Percentiles rank a stretch among this genome's conserved stretches.
These are phyloP conservation scores for Notodonta dromedarius DNA, from an alignment of 2,888 invertebrate species.

Conservation along the genomic window DNA sequence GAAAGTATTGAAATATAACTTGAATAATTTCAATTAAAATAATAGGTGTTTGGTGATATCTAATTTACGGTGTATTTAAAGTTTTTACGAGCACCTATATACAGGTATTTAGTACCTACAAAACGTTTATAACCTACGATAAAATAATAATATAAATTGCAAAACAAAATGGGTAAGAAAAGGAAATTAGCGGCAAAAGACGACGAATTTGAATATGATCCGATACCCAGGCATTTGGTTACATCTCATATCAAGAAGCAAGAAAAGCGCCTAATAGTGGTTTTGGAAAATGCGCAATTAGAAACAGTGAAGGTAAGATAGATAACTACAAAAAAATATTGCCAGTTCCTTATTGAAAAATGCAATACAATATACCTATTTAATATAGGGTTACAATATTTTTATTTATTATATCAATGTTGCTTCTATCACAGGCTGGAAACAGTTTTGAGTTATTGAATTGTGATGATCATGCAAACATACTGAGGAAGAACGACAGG, in stretches of 20 bases:
- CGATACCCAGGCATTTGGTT: constrained; percentile 90
- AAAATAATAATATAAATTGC: no score
- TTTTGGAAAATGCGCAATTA: constrained; percentile 96
- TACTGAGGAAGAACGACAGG: constrained; percentile 93
- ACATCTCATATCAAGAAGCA: constrained; percentile 91
- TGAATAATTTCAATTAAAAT: no score
- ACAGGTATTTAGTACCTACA: no score
- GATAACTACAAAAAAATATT: not conserved
- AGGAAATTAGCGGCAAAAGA: constrained; percentile 77
- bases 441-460: constrained; percentile 95
- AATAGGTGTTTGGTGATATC: no score
- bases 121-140: not conserved
- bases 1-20: no score
- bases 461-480: constrained; percentile 95
- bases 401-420: not conserved
- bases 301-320: constrained; percentile 95
- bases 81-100: no score
- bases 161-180: constrained; percentile 71
- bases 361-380: no score
- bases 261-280: constrained; percentile 95
- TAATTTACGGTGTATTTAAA: no score
- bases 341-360: not conserved
- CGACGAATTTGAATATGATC: constrained; percentile 91
- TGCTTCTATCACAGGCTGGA: constrained; percentile 87
- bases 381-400: no score